These are phyloP conservation scores for Megamerina dolium DNA, from an alignment of 2,888 invertebrate species.

Conservation along the genomic window DNA sequence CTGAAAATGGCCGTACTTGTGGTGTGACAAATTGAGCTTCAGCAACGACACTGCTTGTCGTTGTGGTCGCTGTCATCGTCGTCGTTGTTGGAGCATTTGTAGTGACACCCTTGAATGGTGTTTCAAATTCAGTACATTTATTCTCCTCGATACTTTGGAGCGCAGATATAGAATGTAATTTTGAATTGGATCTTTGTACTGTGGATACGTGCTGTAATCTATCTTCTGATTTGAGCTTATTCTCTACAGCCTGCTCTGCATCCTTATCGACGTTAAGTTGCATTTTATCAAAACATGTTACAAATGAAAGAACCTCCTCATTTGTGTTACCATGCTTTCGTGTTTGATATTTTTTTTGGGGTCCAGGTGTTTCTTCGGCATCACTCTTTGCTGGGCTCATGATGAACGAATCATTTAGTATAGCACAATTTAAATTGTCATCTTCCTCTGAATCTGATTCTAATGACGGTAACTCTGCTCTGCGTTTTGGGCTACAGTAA, in stretches of 20 bases:
- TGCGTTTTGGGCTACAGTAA: conserved; percentile 38
- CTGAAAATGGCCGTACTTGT: conserved; percentile 34
- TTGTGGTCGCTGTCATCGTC: neutral
- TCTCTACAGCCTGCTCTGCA: conserved; percentile 1
- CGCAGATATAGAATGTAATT: neutral
- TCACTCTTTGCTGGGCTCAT: conserved; percentile 37
- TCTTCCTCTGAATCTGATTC: conserved; percentile 41
- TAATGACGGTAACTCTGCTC: conserved; percentile 38
- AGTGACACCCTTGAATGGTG: conserved; percentile 29
- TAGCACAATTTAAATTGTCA: conserved; percentile 45
- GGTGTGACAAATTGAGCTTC: conserved; percentile 42
- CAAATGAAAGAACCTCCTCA: conserved; percentile 31
- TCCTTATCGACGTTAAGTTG: conserved; percentile 7
- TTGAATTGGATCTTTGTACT: neutral
- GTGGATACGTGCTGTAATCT: neutral
- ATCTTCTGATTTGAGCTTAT: neutral
- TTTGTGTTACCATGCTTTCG: neutral
- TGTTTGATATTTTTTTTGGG: neutral
- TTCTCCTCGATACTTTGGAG: neutral
- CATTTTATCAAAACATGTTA: conserved; percentile 35
- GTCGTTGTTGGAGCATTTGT: conserved; percentile 2
- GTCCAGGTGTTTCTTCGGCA: conserved; percentile 15
- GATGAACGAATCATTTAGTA: conserved; percentile 45
- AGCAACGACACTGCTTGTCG: neutral
- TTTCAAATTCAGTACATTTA: conserved; percentile 18